Percentiles rank a stretch among this genome's conserved stretches.
These are phyloP conservation scores for Cyphomyrus plagiostoma DNA, from an alignment of 2,113 vertebrate genomes.

Conservation along the genomic window DNA sequence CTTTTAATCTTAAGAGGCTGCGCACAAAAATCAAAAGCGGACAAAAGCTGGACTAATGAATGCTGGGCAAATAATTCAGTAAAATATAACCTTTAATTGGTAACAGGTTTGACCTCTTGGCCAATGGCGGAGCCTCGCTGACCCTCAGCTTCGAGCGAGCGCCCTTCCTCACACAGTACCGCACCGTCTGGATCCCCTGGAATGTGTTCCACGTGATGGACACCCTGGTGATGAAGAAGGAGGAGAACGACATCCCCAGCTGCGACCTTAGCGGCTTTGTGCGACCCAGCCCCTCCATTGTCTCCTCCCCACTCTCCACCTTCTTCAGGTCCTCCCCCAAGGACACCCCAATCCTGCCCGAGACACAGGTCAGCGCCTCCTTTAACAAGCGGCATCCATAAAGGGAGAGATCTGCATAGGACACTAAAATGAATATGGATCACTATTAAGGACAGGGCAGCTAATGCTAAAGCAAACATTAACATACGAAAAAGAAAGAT, in stretches of 20 bases:
- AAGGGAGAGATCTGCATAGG: not conserved
- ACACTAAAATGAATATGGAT: not conserved
- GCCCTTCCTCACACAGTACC: constrained; percentile 80
- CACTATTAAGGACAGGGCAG: not conserved
- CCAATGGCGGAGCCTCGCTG: constrained; percentile 84
- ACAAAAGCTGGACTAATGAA: not conserved
- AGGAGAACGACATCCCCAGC: constrained; percentile 88
- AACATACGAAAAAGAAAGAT: not conserved
- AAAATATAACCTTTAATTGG: not conserved
- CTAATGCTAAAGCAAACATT: not conserved
- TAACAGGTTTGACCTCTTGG: constrained; percentile 89
- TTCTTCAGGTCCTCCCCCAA: constrained; percentile 86
- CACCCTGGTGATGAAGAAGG: constrained; percentile 92
- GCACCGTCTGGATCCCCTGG: constrained; percentile 94
- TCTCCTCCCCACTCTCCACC: constrained; percentile 87
- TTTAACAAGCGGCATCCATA: not conserved
- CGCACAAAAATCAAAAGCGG: not conserved
- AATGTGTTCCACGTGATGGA: constrained; percentile 96
- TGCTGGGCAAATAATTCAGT: not conserved
- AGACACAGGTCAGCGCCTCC: constrained; percentile 80
- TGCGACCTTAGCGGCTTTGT: constrained; percentile 88
- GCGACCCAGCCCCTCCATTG: constrained; percentile 79
- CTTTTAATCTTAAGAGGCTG: not conserved
- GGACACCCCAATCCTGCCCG: constrained; percentile 88
- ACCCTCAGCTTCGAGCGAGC: constrained; percentile 86